Evolutionary conservation across 2,113 vertebrate genomes (phyloP), one percentile per base, ranked within the genome.

Genomic region (Pelodiscus sinensis): DNA sequence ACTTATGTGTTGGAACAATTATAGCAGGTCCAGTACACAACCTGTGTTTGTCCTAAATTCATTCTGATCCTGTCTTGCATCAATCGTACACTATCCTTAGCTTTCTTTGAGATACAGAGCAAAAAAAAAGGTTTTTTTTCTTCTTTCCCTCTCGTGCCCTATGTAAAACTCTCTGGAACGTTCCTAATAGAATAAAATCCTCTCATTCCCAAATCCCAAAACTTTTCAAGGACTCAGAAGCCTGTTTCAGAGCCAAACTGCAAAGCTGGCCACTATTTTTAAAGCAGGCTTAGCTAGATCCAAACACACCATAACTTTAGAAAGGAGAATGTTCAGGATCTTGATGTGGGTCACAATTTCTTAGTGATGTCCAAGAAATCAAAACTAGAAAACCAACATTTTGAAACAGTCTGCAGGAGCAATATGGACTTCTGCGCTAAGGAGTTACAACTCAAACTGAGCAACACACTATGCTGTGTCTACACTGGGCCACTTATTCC

Each of bases 1-100:
- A 92, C 73, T 87, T 60, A 82, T 90, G 15, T 1, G 77, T 92
- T 60, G 88, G 44, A 91, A 88, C 52, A 52, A 62, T 52, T 91
- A 83, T 73, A 88, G 85, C 82, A 60, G 88, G 92, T 15, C 50
- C 38, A 81, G 89, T 94, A 85, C 80, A 81, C 68, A 95, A 90
- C 79, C 87, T 68, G 84, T 18, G 50, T 89, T 96, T 87, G 77
- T 62, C 91, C 92, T 83, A 94, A 95, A 95, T 68, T 86, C 27
- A 81, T 90, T 90, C 92, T 5, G 18, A 92, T 16, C 58, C 93
- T 93, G 90, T 73, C 82, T 92, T 89, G 60, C 86, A 91, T 95
- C 94, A 90, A 56, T 85, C 91, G 84, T 25, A 38, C 38, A 35
- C 81, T 91, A n/a, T 68, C 75, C 52, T 85, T 85, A 4, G 79